Percentiles rank a stretch among this genome's conserved stretches.
Evolutionary conservation across 2,113 vertebrate genomes (phyloP).

Genomic region (Strigops habroptila): DNA sequence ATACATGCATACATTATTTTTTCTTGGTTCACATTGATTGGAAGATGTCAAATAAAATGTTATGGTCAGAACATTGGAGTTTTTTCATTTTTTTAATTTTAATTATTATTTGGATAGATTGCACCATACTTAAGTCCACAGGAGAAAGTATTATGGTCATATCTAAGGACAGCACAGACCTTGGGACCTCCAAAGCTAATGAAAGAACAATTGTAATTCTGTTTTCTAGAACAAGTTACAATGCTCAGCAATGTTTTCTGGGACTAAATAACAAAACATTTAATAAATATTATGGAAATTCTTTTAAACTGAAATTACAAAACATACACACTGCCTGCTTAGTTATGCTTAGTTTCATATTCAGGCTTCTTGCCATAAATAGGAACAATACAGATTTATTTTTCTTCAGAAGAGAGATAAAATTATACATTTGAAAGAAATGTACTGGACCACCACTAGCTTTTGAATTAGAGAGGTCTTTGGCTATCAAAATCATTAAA

Average conservation of each 20-base stretch:
- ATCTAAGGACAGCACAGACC: background rate
- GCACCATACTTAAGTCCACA: background rate
- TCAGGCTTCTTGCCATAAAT: background rate
- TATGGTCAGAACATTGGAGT: background rate
- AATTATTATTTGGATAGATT: background rate
- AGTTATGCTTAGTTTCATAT: background rate
- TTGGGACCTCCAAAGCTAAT: background rate
- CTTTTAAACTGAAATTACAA: background rate
- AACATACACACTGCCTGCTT: background rate
- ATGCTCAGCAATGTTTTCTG: background rate
- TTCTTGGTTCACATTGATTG: background rate
- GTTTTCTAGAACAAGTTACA: background rate
- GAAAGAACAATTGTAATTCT: background rate
- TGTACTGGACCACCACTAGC: slow-evolving; percentile 14
- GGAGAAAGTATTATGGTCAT: background rate
- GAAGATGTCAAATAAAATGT: background rate
- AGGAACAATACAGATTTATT: background rate
- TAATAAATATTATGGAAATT: background rate
- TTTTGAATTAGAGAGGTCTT: slow-evolving; percentile 53
- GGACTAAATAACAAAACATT: background rate
- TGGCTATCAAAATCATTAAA: slow-evolving; percentile 67
- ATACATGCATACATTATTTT: background rate
- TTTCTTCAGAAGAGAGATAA: background rate
- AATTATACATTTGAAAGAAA: background rate
- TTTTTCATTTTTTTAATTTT: background rate